Evolutionary conservation across 2,888 invertebrate species (phyloP).

Genomic region (Hartigia nigra): DNA sequence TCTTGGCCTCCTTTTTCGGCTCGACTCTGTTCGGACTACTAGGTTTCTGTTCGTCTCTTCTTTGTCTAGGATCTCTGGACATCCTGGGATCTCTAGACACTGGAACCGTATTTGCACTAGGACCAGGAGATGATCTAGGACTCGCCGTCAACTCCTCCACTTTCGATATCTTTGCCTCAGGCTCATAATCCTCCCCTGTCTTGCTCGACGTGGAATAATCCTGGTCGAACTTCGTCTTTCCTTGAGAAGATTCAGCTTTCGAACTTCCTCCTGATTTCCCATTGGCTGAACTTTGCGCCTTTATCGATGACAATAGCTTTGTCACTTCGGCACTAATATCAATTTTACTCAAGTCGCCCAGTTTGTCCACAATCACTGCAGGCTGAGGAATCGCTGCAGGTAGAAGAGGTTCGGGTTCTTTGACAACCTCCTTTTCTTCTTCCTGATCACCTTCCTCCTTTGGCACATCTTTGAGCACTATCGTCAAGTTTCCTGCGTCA

Average conservation of each 20-base stretch:
- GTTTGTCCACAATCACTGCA: slow-evolving; percentile 71
- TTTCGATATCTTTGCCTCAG: not conserved
- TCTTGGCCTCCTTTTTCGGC: slow-evolving; percentile 46
- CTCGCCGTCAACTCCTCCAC: slow-evolving; percentile 30
- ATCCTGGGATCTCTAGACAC: slow-evolving; percentile 61
- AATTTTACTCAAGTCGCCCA: slow-evolving; percentile 79
- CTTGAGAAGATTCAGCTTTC: slow-evolving; percentile 27
- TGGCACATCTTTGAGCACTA: slow-evolving; percentile 85
- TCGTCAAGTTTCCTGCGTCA: slow-evolving; percentile 62
- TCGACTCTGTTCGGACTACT: slow-evolving; percentile 46
- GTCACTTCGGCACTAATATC: slow-evolving; percentile 81
- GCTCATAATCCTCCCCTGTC: slow-evolving; percentile 7
- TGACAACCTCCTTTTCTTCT: slow-evolving; percentile 50
- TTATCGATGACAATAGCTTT: slow-evolving; percentile 74
- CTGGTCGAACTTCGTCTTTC: slow-evolving; percentile 21
- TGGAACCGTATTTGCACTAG: slow-evolving; percentile 23
- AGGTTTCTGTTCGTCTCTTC: slow-evolving; percentile 41
- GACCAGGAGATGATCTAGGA: slow-evolving; percentile 47
- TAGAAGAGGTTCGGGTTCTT: slow-evolving; percentile 11
- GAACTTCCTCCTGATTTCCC: slow-evolving; percentile 40
- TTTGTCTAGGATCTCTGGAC: slow-evolving; percentile 59
- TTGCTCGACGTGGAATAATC: slow-evolving; percentile 8
- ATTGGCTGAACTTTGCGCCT: slow-evolving; percentile 53
- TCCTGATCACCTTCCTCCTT: slow-evolving; percentile 66
- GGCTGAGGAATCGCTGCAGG: slow-evolving; percentile 66